Percentiles rank a stretch among this genome's conserved stretches.
Conservation (phyloP, 1,140 invertebrate genomes). For the Hypsibius dujardini region DNA sequence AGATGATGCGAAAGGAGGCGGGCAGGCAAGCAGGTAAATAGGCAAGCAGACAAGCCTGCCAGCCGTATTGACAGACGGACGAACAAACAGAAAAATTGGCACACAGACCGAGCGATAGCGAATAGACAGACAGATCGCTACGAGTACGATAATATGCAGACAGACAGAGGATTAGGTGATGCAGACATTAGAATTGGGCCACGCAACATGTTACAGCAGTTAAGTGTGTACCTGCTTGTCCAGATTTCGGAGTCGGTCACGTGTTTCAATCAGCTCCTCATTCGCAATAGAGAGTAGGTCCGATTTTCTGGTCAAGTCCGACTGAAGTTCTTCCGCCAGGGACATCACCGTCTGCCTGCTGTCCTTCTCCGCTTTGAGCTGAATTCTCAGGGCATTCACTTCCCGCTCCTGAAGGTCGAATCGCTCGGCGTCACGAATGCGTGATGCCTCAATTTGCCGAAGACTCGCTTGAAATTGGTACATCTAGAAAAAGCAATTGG, state of each 20-base stretch:
- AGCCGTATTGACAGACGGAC: too few species aligned
- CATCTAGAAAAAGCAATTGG: not conserved
- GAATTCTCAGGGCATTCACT: not conserved
- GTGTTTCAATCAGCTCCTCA: slow-evolving; percentile 7
- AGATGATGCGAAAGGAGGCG: too few species aligned
- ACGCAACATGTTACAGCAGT: too few species aligned
- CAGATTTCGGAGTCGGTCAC: not conserved
- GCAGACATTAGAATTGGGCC: too few species aligned
- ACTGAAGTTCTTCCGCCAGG: slow-evolving; percentile 1
- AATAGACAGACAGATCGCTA: too few species aligned
- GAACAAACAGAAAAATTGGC: too few species aligned
- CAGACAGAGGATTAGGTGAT: too few species aligned
- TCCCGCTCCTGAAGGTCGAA: slow-evolving; percentile 16
- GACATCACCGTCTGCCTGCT: not conserved
- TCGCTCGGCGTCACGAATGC: slow-evolving; percentile 1
- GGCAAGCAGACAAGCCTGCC: too few species aligned
- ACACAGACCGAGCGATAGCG: too few species aligned
- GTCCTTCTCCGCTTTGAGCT: slow-evolving; percentile 7
- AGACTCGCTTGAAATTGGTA: not conserved
- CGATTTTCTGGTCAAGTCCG: not conserved
- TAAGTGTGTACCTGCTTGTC: not conserved
- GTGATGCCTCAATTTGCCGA: not conserved
- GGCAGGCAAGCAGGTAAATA: too few species aligned
- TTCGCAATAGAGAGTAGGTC: not conserved
- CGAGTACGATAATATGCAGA: too few species aligned